Evolutionary conservation across 2,797 vertebrate genomes (phyloP).

Genomic region (Pipistrellus pipistrellus): DNA sequence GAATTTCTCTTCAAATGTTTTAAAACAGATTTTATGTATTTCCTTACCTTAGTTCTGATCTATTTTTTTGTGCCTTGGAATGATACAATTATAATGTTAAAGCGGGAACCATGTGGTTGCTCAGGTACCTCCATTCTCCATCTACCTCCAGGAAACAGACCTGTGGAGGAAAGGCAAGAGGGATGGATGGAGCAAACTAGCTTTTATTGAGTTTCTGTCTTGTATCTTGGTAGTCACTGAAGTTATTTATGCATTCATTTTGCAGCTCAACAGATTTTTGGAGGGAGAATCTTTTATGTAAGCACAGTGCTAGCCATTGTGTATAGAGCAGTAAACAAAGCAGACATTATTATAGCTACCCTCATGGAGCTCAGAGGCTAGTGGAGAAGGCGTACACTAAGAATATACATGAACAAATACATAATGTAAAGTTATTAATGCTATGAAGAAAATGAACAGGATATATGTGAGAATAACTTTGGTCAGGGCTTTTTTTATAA

Average conservation of each 20-base stretch:
- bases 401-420: not conserved
- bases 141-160: constrained; percentile 14
- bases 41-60: constrained; percentile 22
- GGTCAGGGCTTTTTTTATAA: not conserved
- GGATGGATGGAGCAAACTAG: not conserved
- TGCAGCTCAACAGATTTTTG: not conserved
- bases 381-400: not conserved
- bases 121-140: not conserved
- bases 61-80: not conserved
- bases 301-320: not conserved
- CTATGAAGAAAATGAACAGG: not conserved
- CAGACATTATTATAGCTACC: not conserved
- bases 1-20: constrained; percentile 60
- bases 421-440: not conserved
- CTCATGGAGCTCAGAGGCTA: not conserved
- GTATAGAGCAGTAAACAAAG: not conserved
- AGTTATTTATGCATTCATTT: not conserved
- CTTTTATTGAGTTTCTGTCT: not conserved
- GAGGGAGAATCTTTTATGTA: not conserved
- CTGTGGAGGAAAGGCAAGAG: not conserved
- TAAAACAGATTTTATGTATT: constrained; percentile 32
- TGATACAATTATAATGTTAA: constrained; percentile 9
- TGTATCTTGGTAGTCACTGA: not conserved
- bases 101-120: constrained; percentile 16
- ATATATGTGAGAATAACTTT: not conserved